These are phyloP conservation scores for Microhierax caerulescens DNA, from an alignment of 2,797 vertebrate species.

Conservation along the genomic window DNA sequence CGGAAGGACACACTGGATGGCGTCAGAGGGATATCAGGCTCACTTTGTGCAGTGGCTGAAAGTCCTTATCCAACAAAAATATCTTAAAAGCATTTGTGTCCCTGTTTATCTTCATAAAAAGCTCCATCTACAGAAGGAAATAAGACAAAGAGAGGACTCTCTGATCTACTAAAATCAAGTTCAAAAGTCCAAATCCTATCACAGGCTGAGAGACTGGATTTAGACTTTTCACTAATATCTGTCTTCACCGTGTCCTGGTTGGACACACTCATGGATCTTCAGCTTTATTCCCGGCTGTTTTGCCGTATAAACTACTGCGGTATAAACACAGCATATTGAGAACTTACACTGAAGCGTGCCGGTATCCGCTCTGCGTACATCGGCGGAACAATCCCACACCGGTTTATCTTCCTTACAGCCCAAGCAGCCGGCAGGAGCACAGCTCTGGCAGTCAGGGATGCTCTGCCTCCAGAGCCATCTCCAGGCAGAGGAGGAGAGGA, in stretches of 20 bases:
- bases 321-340: background rate
- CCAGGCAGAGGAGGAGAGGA: background rate
- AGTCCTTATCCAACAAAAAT: background rate
- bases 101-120: background rate
- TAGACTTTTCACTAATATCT: background rate
- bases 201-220: background rate
- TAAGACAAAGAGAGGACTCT: background rate
- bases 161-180: background rate
- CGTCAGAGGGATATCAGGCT: background rate
- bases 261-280: background rate
- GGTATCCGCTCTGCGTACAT: background rate
- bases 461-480: background rate
- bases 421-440: accelerated
- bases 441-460: background rate
- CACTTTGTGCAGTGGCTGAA: background rate
- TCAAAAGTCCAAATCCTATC: background rate
- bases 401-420: background rate
- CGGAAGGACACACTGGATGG: accelerated
- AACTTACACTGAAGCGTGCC: accelerated
- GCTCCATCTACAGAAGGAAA: background rate
- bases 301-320: background rate
- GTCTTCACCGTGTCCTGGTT: background rate
- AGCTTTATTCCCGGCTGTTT: background rate
- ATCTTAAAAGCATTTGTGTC: background rate
- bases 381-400: background rate